These are phyloP conservation scores for Scolanthus callimorphus DNA, from an alignment of 92 coral and sea anemone species.

Conservation along the genomic window DNA sequence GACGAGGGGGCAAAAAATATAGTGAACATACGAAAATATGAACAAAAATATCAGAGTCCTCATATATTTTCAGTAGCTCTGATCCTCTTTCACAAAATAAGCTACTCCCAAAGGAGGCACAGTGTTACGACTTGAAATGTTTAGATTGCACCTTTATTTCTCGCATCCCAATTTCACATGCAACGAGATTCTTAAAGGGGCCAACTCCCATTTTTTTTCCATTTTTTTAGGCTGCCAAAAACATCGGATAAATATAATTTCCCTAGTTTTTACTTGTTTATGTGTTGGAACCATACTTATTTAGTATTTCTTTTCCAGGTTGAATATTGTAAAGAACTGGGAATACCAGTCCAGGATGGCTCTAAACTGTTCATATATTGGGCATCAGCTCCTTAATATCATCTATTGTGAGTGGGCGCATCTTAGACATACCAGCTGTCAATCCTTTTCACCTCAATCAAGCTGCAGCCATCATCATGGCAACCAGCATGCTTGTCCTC, in stretches of 20 bases:
- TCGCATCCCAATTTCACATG: neutral
- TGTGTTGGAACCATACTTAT: too few relatives aligned
- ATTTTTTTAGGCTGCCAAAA: too few relatives aligned
- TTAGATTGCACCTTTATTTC: too few relatives aligned
- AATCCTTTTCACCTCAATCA: constrained; percentile 22
- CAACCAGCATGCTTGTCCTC: constrained; percentile 7
- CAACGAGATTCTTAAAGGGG: neutral
- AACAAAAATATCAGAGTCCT: too few relatives aligned
- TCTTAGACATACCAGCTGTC: constrained; percentile 7
- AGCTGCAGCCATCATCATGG: constrained; percentile 20
- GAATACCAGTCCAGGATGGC: constrained; percentile 8
- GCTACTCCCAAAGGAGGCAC: too few relatives aligned
- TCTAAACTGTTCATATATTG: constrained; percentile 15
- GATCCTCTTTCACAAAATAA: too few relatives aligned
- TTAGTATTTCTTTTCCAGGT: constrained; percentile 1
- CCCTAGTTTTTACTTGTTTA: too few relatives aligned
- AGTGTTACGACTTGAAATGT: too few relatives aligned
- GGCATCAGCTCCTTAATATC: constrained; percentile 11
- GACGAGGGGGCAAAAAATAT: too few relatives aligned
- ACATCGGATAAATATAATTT: neutral
- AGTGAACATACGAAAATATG: too few relatives aligned
- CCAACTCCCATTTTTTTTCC: neutral
- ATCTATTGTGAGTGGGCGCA: constrained; percentile 11
- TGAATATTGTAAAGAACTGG: constrained; percentile 10
- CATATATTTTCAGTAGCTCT: too few relatives aligned